Evolutionary conservation across 1,140 invertebrate genomes (phyloP), one percentile per base, ranked within the genome.

Genomic region (Zaprionus lachaisei): DNA sequence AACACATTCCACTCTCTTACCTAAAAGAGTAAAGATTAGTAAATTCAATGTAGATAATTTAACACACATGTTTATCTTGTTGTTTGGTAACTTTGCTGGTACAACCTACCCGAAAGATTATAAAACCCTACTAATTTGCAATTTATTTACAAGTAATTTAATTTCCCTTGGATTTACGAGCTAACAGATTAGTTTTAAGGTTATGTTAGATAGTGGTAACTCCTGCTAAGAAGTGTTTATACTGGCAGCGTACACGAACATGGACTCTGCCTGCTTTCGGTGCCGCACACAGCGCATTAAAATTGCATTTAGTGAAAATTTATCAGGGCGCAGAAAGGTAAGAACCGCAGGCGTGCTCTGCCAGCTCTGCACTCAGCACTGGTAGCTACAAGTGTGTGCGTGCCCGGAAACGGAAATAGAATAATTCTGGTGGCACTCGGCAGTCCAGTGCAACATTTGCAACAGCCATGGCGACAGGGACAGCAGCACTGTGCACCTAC

Each of bases 301-400:
- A 90, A 90, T 67, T 90, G 85, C 85, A 90, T 90, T 90, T 90
- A 90, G 81, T 85, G 72, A 72, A 80, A 85, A 89, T 90, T 82
- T 89, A 90, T 77, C 75, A 80, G 69, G 74, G 69, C 68, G 85
- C 72, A 75, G 81, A 81, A 80, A 81, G 85, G 79, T 77, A 68
- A 64, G 60, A 70, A 82, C 86, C 86, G 73, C 85, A 90, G 81
- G 85, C 72, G 76, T 70, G 90, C 84, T 82, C 31, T 34, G 9
- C 31, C 9, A 9, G 2, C 2, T 11, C 31, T 34, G 31, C 73
- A 81, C 79, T 79, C 31, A 51, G 51, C 51, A 38, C 37, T 38
- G 37, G 7, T 28, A 60, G 78, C 77, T 83, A 87, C 76, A 83
- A 70, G 63, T 72, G 80, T 70, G 80, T 78, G 84, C 75, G 81